Evolutionary conservation across 2,888 invertebrate species (phyloP), one percentile per base, ranked within the genome.

Genomic region (Drosophila hamatofila): DNA sequence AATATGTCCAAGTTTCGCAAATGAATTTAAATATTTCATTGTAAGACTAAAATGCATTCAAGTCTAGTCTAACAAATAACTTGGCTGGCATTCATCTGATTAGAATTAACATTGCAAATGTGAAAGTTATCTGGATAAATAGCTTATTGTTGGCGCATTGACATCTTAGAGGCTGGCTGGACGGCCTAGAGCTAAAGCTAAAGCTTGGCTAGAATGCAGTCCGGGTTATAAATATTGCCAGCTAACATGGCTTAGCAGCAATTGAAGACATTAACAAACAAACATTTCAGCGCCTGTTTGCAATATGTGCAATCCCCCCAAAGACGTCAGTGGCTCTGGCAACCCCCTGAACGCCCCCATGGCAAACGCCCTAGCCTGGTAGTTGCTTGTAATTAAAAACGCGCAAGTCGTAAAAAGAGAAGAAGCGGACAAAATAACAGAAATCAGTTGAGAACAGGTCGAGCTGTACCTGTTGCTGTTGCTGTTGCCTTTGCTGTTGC

Each of bases 331-430:
- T 35, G 41, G 27, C 25, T 41, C 2, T 2, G 2, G 23, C 12
- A 27, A 1, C 27, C 6, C 16, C 25, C 12, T 11, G 30, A 27
- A 1, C 59, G 35, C 52, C 70, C 68, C 64, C 46, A 48, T 51
- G 25, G 30, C 52, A 33, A 8, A 49, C 49, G n/a, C 54, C 73
- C 57, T 21, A 66, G 69, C 76, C 67, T 70, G 71, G 82, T 75
- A 82, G 83, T 83, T 80, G 80, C 37, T 75, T 80, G 84, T 86
- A 84, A 84, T 84, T 84, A 84, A 84, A 84, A 88, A 80, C 81
- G 75, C 72, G 78, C 86, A 78, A 76, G 88, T 84, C 84, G 86
- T 84, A 88, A 75, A 78, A 54, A 18, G 16, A n/a, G 25, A 16
- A 54, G 37, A 25, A 54, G 37, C 39, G 65, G 27, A 37, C 11